Evolutionary conservation across 2,113 vertebrate genomes (phyloP).

Genomic region (Ptilonorhynchus violaceus): DNA sequence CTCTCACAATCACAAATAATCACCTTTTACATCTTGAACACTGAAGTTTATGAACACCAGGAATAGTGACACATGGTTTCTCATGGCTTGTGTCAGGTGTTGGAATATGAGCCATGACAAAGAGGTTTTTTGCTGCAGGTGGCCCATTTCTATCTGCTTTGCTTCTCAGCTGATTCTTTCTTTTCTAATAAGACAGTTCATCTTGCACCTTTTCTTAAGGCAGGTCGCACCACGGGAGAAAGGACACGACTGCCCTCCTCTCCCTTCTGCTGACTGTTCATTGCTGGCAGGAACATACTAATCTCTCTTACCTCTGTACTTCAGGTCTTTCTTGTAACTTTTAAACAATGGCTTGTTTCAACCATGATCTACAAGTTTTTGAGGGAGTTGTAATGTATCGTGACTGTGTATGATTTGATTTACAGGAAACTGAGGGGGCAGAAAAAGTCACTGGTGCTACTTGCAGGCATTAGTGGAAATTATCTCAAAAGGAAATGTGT

Average conservation of each 20-base stretch:
- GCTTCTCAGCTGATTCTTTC: not conserved
- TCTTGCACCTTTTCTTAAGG: not conserved
- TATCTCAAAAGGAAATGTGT: not conserved
- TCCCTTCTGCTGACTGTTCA: not conserved
- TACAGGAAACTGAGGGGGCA: not conserved
- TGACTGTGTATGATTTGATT: not conserved
- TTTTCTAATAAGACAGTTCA: not conserved
- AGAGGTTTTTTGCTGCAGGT: not conserved
- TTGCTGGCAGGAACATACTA: not conserved
- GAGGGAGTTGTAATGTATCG: not conserved
- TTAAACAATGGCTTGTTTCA: not conserved
- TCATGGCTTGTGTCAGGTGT: not conserved
- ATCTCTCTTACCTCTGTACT: not conserved
- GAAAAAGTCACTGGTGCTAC: not conserved
- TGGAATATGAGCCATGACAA: not conserved
- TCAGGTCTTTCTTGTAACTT: not conserved
- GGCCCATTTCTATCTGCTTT: not conserved
- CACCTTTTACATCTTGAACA: not conserved
- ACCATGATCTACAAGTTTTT: not conserved
- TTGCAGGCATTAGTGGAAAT: not conserved
- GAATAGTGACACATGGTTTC: not conserved
- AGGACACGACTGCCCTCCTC: not conserved
- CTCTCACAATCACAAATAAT: not conserved
- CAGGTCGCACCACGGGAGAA: not conserved
- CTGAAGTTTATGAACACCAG: not conserved